A percentile compares a stretch with the other conserved stretches of the same genome.
These are phyloP conservation scores for Coturnix japonica DNA, from an alignment of 2,113 vertebrate species.

Conservation along the genomic window DNA sequence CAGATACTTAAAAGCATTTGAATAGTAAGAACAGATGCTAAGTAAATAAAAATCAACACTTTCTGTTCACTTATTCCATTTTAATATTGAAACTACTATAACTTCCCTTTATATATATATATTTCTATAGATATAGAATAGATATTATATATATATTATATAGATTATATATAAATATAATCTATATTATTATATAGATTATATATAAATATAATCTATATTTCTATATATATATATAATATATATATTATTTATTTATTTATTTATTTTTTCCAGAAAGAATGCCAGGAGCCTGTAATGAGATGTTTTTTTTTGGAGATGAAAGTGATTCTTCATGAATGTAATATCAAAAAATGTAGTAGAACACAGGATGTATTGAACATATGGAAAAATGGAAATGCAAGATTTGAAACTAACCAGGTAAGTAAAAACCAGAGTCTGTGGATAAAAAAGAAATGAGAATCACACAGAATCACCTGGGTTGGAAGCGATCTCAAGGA, in stretches of 20 bases:
- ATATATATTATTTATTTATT: not conserved
- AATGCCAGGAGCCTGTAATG: conserved; percentile 73
- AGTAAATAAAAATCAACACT: not conserved
- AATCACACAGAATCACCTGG: no score
- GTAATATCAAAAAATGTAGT: conserved; percentile 15
- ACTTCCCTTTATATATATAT: not conserved
- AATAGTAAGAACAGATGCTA: not conserved
- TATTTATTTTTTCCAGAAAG: conserved; percentile 71
- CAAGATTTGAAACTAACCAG: not conserved
- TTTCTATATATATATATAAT: no score
- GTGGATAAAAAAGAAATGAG: not conserved
- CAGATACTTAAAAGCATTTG: not conserved
- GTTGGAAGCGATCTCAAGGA: no score
- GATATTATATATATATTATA: not conserved
- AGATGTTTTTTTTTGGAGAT: conserved; percentile 78
- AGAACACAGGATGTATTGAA: conserved; percentile 20
- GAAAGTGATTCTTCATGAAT: conserved; percentile 71
- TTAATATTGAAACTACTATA: not conserved
- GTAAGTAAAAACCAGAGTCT: not conserved
- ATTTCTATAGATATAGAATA: no score
- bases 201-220: no score
- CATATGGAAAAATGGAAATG: conserved; percentile 2
- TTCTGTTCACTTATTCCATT: not conserved
- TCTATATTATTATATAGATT: no score
- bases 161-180: not conserved